A percentile compares a stretch with the other conserved stretches of the same genome.
Evolutionary conservation across 1,140 invertebrate species (phyloP).

Genomic region (Leptinotarsa texana): DNA sequence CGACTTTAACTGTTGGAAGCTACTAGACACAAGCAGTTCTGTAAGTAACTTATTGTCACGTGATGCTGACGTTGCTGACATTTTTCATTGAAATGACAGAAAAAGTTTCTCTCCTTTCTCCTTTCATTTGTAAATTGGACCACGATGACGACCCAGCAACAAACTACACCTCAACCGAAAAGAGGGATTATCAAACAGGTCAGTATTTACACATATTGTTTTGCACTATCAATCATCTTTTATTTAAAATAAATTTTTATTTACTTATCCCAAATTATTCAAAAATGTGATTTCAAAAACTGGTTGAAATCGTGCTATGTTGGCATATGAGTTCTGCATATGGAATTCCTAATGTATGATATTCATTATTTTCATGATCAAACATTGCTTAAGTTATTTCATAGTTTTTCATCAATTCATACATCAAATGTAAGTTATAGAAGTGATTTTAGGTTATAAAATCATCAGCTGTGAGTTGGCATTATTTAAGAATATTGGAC

Average conservation of each 20-base stretch:
- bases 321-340: slow-evolving; percentile 40
- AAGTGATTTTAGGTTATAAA: slow-evolving; percentile 29
- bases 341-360: slow-evolving; percentile 21
- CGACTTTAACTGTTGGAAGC: too few relatives aligned
- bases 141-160: slow-evolving; percentile 59
- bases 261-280: slow-evolving; percentile 10
- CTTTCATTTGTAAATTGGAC: slow-evolving; percentile 32
- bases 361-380: slow-evolving; percentile 1
- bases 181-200: slow-evolving; percentile 65
- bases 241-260: slow-evolving; percentile 17
- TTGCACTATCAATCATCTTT: slow-evolving; percentile 36
- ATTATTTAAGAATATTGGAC: slow-evolving; percentile 23
- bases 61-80: slow-evolving; percentile 27
- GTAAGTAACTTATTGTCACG: slow-evolving; percentile 7
- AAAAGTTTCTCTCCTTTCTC: slow-evolving; percentile 13
- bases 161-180: slow-evolving; percentile 54
- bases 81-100: slow-evolving; percentile 18
- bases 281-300: slow-evolving; percentile 10
- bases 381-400: slow-evolving; percentile 15
- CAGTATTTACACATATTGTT: neutral
- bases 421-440: slow-evolving; percentile 8
- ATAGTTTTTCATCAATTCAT: slow-evolving; percentile 25
- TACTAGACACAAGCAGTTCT: neutral
- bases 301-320: slow-evolving; percentile 37
- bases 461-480: slow-evolving; percentile 24